phyloP scores from a whole-genome alignment of 53 echinoderm and acorn worm species.

The Holothuria leucospilota region DNA sequence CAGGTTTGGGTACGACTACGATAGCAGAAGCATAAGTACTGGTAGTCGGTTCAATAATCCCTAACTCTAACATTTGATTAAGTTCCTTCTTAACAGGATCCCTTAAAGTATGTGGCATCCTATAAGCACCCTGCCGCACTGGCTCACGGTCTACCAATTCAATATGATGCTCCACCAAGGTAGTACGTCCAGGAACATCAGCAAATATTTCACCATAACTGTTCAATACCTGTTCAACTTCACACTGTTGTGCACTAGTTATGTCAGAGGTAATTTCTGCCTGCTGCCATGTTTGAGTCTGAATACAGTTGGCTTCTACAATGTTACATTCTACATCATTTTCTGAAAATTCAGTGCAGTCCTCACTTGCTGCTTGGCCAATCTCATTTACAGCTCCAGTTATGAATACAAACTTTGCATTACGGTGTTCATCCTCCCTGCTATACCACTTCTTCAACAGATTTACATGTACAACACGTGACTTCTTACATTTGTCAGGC shows the following conservation, averaged over 20 bases:
- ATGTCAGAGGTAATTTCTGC: not conserved
- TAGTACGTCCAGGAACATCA: constrained; percentile 19
- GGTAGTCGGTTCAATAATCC: constrained; percentile 24
- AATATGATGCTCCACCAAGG: not conserved
- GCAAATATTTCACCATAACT: not conserved
- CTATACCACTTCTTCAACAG: not conserved
- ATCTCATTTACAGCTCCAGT: constrained; percentile 29
- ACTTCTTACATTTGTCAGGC: not conserved
- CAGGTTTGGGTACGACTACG: constrained; percentile 10
- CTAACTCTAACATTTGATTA: not conserved
- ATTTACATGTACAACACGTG: no score
- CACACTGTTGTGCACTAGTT: not conserved
- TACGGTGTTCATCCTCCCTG: not conserved
- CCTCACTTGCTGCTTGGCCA: not conserved
- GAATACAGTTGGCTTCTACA: not conserved
- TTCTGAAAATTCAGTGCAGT: not conserved
- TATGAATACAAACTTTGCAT: not conserved
- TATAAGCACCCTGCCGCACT: no score
- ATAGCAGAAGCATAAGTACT: constrained; percentile 31
- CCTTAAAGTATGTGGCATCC: no score
- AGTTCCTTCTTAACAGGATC: no score
- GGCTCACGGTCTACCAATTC: not conserved
- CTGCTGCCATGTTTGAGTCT: no score
- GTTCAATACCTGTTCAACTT: no score
- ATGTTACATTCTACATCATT: not conserved